Base-by-base conservation (phyloP, 2,888 invertebrate genomes). In the Platypus cylindrus region DNA sequence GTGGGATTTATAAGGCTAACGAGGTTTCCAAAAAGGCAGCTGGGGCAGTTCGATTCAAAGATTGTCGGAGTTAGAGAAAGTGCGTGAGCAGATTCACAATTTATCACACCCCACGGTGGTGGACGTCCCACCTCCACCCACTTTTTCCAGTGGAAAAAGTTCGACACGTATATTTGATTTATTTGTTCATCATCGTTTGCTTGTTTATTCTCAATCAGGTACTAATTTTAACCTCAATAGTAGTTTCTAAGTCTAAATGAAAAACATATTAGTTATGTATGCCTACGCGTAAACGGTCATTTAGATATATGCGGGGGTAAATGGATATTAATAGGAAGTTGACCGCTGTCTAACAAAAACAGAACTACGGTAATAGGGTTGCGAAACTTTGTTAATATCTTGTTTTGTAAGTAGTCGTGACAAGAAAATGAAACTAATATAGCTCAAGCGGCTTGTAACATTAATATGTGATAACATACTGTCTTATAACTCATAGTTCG, bases 1-100 rank as follows among this genome's bases (percentile, higher is more conserved):
- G 45, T 46, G 54, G 58, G 56, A 58, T 58, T 58, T 58, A 57
- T 57, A 53, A 48, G 54, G 56, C 54, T 55, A 56, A 56, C 55
- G 55, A 55, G 53, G 55, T 56, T 56, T 50, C 46, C 43, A 45
- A 47, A n/a, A 53, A 47, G 49, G 48, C 48, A 48, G 50, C 47
- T 49, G 45, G 43, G 42, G n/a, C n/a, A 41, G 48, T 49, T 55
- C 50, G 53, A 56, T 53, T 49, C 55, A 55, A 52, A 58, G 58
- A 59, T 59, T 59, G 58, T 51, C 54, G 54, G 54, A 51, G 56
- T 59, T 59, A 56, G 51, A 51, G 40, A 39, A 41, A 38, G 48
- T 49, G 49, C 55, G 58, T 56, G 54, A 53, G 42, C 44, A 34
- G 52, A 49, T 47, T 53, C 45, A 46, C 42, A 50, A 52, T 41